Base-by-base conservation (phyloP, 2,113 vertebrate species). In the Oophaga pumilio region DNA sequence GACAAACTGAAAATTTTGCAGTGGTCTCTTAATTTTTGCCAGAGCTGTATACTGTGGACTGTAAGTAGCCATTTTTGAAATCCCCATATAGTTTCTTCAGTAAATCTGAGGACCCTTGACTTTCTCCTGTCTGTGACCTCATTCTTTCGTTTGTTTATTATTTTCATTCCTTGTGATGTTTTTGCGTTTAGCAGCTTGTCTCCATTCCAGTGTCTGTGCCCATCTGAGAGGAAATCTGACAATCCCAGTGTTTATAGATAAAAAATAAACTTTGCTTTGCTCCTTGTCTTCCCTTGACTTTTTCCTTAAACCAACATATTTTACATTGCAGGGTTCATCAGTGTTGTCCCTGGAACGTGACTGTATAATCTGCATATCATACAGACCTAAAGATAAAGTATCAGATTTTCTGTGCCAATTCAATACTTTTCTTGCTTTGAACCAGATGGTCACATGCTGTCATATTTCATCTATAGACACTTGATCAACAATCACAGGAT, bases 181-280 rank as follows among this genome's bases (percentile, higher is more conserved):
- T 66, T 79, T 52, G 59, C 56, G 33, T 78, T 49, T 15, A 18
- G 52, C 85, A 66, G 33, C 43, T 53, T 79, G 85, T 79, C 76
- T 86, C 85, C 85, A 69, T 80, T 77, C 43, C 17, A 86, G 50
- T 26, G 85, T 24, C 62, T 60, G 43, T 64, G 17, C 18, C 28
- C 62, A 68, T 78, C 74, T 11, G 60, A 86, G 18, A 77, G 85
- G 85, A 86, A 86, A 69, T 49, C 43, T 62, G 57, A 76, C 28
- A 50, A 60, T 74, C 73, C 43, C 71, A 57, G 28, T 85, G 84
- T 86, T 86, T 79, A 79, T n/a, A 43, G 76, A 69, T 33, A 20
- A 52, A 86, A 86, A 43, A 86, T 86, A 68, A 79, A 86, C 85
- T 69, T 66, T 68, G 8, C 57, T 24, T 24, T 84, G 73, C 84